Evolutionary conservation across 2,113 vertebrate genomes (phyloP).

Genomic region (Trogon melanurus): DNA sequence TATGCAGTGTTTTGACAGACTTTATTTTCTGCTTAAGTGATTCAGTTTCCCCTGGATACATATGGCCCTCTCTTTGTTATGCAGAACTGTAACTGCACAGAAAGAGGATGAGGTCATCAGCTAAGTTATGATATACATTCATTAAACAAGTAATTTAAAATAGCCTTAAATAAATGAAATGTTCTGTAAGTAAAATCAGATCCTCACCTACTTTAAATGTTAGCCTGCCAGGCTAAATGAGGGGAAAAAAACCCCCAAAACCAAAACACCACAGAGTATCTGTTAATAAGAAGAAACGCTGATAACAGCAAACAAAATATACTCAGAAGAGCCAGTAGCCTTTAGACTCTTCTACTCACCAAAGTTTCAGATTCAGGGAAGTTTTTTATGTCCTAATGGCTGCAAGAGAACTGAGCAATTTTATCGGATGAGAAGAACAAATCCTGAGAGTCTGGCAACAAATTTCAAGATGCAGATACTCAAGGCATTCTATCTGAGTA

Average conservation of each 20-base stretch:
- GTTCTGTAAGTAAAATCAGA: neutral
- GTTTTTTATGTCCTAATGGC: neutral
- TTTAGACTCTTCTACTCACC: neutral
- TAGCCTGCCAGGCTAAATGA: neutral
- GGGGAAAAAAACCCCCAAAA: neutral
- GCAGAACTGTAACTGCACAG: neutral
- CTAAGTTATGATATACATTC: neutral
- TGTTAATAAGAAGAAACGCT: neutral
- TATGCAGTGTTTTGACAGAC: constrained; percentile 25
- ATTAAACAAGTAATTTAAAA: neutral
- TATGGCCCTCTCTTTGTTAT: neutral
- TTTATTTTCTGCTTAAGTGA: constrained; percentile 46
- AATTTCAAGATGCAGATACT: neutral
- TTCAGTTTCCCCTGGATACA: constrained; percentile 18
- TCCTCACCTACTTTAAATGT: neutral
- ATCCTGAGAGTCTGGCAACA: neutral
- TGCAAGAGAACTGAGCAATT: neutral
- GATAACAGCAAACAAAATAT: neutral
- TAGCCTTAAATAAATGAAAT: neutral
- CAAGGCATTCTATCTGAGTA: neutral
- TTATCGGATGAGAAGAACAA: neutral
- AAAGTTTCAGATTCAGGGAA: neutral
- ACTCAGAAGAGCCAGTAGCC: neutral
- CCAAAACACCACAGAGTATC: too few species aligned
- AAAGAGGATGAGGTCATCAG: neutral